These are phyloP conservation scores for Drosophila santomea DNA, from an alignment of 1,140 invertebrate genomes.

Conservation along the genomic window DNA sequence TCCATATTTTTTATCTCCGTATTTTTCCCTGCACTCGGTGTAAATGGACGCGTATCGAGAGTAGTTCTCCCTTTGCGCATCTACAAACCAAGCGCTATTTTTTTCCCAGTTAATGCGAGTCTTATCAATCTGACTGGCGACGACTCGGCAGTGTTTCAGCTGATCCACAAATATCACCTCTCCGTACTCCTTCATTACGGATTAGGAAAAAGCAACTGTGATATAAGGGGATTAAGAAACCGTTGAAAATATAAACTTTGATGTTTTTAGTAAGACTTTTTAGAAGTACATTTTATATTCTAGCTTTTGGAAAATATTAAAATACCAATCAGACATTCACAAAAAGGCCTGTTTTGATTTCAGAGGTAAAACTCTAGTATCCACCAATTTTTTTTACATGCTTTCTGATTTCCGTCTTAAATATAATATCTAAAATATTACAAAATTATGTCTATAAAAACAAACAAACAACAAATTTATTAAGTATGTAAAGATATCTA, in stretches of 20 bases:
- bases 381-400: no score
- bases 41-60: slow-evolving; percentile 24
- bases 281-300: neutral
- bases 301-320: no score
- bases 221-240: neutral
- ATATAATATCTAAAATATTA: no score
- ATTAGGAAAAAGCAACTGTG: neutral
- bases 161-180: slow-evolving; percentile 34
- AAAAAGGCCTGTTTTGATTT: no score
- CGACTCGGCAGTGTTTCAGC: slow-evolving; percentile 18
- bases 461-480: no score
- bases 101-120: slow-evolving; percentile 9
- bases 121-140: neutral
- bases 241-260: neutral
- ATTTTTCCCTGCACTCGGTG: slow-evolving; percentile 22
- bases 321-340: no score
- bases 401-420: no score
- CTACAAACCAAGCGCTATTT: slow-evolving; percentile 32
- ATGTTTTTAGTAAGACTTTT: neutral
- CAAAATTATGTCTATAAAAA: no score
- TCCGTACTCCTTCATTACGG: neutral
- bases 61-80: slow-evolving; percentile 17
- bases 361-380: no score
- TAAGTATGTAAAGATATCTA: no score
- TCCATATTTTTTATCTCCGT: slow-evolving; percentile 28